Base-by-base conservation (phyloP, 1,140 invertebrate species). In the Drosophila athabasca region DNA sequence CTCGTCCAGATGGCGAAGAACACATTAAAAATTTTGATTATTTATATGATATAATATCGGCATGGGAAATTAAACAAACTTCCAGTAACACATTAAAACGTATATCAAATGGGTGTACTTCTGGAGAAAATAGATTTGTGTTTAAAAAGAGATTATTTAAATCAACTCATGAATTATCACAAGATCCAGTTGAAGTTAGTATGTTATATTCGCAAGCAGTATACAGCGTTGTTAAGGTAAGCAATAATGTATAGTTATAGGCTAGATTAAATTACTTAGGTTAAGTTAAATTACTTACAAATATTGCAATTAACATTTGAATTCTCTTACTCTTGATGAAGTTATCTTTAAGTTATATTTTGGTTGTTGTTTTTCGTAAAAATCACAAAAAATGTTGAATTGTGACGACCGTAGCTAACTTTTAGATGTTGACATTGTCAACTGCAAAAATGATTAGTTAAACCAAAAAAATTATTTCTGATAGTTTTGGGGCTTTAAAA, bases 181-280 rank as follows among this genome's bases (percentile, higher is more conserved):
- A 98, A 92, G 98, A 99, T 93, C 97, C 97, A 0, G 96, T 99
- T 0, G 98, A 99, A 93, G 96, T 99, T 5, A 97, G 97, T 83
- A 94, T 99, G 79, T 93, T 99, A 1, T 99, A 98, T 93, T 97
- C 98, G 43, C 98, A 99, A 93, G 97, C 97, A 76, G 97, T 99
- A 2, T 95, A 98, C 87, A 96, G 96, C 89, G 97, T 99, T 46
- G 97, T 99, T 6, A 98, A 98, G 94, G 97, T 98, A 94, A 58
- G 62, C n/a, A 39, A 17, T 39, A 39, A 39, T 22, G 6, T 6
- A 26, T 43, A 17, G 7, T 13, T 35, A 11, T 3, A 35, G 9
- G 35, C 4, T 11, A 13, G 9, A 39, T 11, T 3, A 39, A 24
- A 24, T 24, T 24, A 3, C 11, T 39, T 4, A 4, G 17, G 17